phyloP scores from a whole-genome alignment of 2,888 invertebrate species.

The Chrysina gloriosa region DNA sequence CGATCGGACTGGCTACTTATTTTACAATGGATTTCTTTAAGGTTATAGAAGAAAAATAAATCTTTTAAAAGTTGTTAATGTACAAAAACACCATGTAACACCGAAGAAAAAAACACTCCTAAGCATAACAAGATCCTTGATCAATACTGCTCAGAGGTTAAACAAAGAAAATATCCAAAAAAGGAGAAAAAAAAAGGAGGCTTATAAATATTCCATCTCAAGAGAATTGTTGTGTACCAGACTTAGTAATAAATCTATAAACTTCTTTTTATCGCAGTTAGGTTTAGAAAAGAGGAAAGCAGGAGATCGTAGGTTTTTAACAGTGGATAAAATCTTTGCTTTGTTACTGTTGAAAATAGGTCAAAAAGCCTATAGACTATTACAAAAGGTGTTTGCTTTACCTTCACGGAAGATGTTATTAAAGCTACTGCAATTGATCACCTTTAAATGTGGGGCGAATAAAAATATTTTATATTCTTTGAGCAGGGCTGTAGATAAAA shows the following conservation, averaged over 20 bases:
- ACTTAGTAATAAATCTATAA: background rate
- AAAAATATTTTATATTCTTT: slow-evolving; percentile 26
- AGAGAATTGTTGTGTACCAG: background rate
- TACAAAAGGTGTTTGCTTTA: slow-evolving; percentile 34
- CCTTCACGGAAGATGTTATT: slow-evolving; percentile 22
- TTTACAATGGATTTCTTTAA: too few species aligned
- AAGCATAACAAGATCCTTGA: background rate
- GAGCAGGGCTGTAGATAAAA: slow-evolving; percentile 11
- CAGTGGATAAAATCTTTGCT: slow-evolving; percentile 34
- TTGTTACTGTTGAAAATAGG: slow-evolving; percentile 30
- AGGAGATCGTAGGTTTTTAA: slow-evolving; percentile 27
- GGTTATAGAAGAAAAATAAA: too few species aligned
- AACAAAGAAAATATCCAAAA: background rate
- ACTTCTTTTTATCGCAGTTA: slow-evolving; percentile 8
- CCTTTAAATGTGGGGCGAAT: slow-evolving; percentile 32
- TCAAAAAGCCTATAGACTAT: slow-evolving; percentile 15
- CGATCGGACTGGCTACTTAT: too few species aligned
- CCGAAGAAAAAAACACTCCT: background rate
- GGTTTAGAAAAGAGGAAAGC: slow-evolving; percentile 19
- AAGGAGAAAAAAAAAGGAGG: slow-evolving; percentile 3
- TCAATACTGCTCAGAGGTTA: background rate
- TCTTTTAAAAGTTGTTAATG: too few species aligned
- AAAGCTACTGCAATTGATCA: slow-evolving; percentile 15
- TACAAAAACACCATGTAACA: too few species aligned
- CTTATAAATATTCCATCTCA: slow-evolving; percentile 8